Conservation (phyloP, 2,113 vertebrate species). For the Tylochromis polylepis region DNA sequence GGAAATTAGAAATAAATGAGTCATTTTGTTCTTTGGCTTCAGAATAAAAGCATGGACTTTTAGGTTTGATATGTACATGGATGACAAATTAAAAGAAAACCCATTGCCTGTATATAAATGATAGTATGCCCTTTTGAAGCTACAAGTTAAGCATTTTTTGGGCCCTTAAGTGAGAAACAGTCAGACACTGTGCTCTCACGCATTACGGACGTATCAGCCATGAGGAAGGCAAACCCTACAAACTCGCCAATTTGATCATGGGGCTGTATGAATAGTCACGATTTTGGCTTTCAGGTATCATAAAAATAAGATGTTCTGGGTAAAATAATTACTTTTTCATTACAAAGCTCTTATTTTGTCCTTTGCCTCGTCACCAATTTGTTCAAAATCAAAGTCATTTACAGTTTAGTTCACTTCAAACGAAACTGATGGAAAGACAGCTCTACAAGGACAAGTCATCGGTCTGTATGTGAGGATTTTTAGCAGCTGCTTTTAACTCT, state of each 20-base stretch:
- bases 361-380: rapidly evolving
- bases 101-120: background rate
- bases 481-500: background rate
- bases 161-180: background rate
- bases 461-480: too few species aligned
- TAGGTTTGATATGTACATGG: background rate
- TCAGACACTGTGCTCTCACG: background rate
- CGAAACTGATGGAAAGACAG: too few species aligned
- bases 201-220: background rate
- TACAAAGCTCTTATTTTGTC: background rate
- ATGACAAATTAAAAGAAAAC: background rate
- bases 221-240: rapidly evolving
- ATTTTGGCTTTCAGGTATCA: background rate
- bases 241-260: background rate
- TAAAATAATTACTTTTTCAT: background rate
- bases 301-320: too few species aligned
- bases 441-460: background rate
- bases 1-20: constrained; percentile 28
- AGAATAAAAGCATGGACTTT: background rate
- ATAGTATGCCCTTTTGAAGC: background rate
- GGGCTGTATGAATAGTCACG: background rate
- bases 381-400: too few species aligned
- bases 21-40: background rate
- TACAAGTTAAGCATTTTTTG: background rate
- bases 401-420: background rate